Evolutionary conservation across 2,888 invertebrate species (phyloP).

Genomic region (Perizoma flavofasciatum): DNA sequence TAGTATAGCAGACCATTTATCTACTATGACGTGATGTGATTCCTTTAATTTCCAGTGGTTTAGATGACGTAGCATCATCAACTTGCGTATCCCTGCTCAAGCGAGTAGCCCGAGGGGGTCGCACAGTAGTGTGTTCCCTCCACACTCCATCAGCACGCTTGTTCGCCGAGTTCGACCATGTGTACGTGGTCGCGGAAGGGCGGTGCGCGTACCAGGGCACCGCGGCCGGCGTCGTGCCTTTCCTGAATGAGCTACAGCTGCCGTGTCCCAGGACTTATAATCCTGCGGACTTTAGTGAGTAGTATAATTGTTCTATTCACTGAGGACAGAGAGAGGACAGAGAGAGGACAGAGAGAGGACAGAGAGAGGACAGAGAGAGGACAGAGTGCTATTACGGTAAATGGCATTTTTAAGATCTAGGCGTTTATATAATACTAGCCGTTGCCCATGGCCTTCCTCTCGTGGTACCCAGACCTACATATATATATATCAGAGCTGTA

Average conservation of each 20-base stretch:
- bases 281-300: slow-evolving; percentile 97
- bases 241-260: slow-evolving; percentile 89
- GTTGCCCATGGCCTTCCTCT: too few species aligned
- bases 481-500: too few species aligned
- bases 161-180: slow-evolving; percentile 95
- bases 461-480: too few species aligned
- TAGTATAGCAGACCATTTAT: not conserved
- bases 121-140: slow-evolving; percentile 96
- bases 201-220: slow-evolving; percentile 95
- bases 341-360: too few species aligned
- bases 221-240: slow-evolving; percentile 91
- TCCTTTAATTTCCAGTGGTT: slow-evolving; percentile 85
- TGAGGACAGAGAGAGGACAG: not conserved
- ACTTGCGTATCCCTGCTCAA: slow-evolving; percentile 95
- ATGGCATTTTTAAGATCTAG: too few species aligned
- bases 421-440: too few species aligned
- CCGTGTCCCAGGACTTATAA: slow-evolving; percentile 96
- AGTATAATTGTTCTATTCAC: not conserved
- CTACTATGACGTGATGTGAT: not conserved
- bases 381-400: too few species aligned
- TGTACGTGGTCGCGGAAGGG: slow-evolving; percentile 94
- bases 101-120: slow-evolving; percentile 91
- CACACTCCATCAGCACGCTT: slow-evolving; percentile 98
- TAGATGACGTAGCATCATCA: slow-evolving; percentile 95
- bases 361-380: too few species aligned